Evolutionary conservation across 2,797 vertebrate species (phyloP).

Genomic region (Chelidonichthys spinosus): DNA sequence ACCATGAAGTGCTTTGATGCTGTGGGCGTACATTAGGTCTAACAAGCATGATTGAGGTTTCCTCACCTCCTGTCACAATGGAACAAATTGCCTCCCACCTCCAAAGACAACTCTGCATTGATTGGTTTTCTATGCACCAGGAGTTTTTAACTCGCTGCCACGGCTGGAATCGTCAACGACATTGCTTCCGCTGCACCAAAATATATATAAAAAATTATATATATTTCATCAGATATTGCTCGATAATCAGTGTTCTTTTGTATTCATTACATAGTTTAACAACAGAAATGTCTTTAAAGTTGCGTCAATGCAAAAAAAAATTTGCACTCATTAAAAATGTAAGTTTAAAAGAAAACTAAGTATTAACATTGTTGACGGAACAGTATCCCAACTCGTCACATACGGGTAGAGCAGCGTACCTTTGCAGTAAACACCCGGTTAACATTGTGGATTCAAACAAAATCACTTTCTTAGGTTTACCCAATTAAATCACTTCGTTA

Average conservation of each 20-base stretch:
- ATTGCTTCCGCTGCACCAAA: neutral
- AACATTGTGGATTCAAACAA: no score
- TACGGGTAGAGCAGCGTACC: no score
- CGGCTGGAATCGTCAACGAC: neutral
- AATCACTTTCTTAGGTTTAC: no score
- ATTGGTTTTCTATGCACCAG: slow-evolving; percentile 13
- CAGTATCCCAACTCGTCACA: no score
- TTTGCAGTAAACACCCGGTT: no score
- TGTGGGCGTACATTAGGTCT: neutral
- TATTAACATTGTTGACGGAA: no score
- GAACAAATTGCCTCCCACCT: slow-evolving; percentile 20
- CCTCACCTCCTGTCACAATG: slow-evolving; percentile 2
- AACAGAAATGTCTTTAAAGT: no score
- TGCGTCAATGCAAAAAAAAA: no score
- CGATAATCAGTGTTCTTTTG: neutral
- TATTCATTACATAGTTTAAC: neutral
- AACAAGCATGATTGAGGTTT: slow-evolving; percentile 12
- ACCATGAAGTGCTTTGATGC: neutral
- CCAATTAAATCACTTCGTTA: no score
- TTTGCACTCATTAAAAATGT: no score
- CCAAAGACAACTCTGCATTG: slow-evolving; percentile 2
- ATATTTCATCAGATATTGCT: neutral
- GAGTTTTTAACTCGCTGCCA: neutral
- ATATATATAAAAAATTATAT: neutral
- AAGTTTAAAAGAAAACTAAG: no score